phyloP scores from a whole-genome alignment of 2,797 vertebrate genomes.

The Channallabes apus region DNA sequence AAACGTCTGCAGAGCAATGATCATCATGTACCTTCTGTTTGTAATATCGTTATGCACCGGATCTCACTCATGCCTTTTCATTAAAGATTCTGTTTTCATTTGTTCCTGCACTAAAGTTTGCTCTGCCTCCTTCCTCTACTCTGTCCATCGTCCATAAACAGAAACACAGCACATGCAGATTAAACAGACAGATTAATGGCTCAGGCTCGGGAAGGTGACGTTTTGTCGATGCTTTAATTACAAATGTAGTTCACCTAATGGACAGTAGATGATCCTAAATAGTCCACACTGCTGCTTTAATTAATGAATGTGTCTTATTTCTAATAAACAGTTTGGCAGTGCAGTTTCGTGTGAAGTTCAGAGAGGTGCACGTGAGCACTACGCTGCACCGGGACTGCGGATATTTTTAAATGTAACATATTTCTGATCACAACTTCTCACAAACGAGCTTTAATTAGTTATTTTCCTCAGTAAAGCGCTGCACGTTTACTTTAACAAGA shows the following conservation, averaged over 20 bases:
- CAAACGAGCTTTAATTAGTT: conserved; percentile 15
- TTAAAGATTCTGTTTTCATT: neutral
- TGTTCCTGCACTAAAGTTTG: neutral
- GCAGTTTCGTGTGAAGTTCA: neutral
- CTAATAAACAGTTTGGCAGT: neutral
- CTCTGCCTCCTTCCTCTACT: neutral
- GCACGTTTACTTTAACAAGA: conserved; percentile 46
- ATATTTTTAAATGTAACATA: neutral
- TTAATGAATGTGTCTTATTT: neutral
- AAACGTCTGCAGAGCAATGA: neutral
- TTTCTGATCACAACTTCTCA: too few relatives aligned
- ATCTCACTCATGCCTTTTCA: neutral
- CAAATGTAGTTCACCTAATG: neutral
- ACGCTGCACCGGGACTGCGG: neutral
- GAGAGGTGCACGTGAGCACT: neutral
- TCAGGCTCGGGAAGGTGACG: neutral
- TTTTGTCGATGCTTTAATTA: neutral
- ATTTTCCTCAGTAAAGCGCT: conserved; percentile 34
- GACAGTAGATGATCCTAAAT: neutral
- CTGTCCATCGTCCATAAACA: neutral
- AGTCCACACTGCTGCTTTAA: neutral
- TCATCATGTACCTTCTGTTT: neutral
- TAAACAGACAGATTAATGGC: neutral
- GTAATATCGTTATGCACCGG: neutral
- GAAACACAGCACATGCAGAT: neutral